Conservation (phyloP, 2,888 invertebrate genomes). For the Pristionchus maxplancki region DNA sequence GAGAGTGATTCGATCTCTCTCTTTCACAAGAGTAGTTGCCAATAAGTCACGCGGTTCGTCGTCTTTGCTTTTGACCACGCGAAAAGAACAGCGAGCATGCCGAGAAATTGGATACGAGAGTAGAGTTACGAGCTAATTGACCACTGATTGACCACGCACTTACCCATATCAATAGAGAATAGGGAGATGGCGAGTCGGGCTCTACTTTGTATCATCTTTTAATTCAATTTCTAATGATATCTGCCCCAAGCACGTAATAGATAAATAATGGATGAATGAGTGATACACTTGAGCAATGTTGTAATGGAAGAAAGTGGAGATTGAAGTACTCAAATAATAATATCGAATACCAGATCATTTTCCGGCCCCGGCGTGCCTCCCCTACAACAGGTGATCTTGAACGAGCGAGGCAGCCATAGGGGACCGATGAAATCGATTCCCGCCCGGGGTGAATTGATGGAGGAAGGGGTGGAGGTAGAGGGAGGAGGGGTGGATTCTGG, state of each 20-base stretch:
- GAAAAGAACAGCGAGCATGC: background rate
- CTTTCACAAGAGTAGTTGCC: background rate
- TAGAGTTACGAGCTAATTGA: no score
- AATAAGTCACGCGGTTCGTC: background rate
- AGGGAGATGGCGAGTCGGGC: no score
- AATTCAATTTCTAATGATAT: no score
- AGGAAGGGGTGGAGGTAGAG: background rate
- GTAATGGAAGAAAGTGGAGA: background rate
- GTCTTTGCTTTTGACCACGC: background rate
- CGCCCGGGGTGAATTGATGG: slow-evolving; percentile 55
- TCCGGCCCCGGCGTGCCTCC: slow-evolving; percentile 66
- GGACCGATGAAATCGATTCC: slow-evolving; percentile 68
- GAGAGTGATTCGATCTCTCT: background rate
- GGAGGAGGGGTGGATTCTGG: background rate
- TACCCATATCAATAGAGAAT: no score
- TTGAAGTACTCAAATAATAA: no score
- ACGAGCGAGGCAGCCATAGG: slow-evolving; percentile 65
- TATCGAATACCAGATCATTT: slow-evolving; percentile 53
- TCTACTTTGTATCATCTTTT: no score
- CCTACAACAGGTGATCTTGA: slow-evolving; percentile 69
- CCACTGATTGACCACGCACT: no score
- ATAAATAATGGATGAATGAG: no score
- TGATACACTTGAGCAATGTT: no score
- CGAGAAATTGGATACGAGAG: background rate
- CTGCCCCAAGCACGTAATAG: no score